Percentiles rank a stretch among this genome's conserved stretches.
Conservation (phyloP, 1,140 invertebrate species). For the Tyrophagus putrescentiae region DNA sequence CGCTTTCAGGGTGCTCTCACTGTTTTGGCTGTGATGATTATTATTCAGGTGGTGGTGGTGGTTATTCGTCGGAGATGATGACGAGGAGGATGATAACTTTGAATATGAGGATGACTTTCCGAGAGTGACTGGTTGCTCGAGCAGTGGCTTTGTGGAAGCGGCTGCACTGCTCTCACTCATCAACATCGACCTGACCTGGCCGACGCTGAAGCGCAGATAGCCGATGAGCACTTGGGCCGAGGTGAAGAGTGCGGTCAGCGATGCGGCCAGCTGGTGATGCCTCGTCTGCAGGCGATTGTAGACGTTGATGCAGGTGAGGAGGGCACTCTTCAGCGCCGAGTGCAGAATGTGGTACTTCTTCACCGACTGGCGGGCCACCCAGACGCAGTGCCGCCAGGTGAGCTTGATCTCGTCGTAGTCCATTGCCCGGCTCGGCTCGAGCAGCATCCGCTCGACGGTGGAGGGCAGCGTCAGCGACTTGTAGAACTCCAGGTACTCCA, state of each 20-base stretch:
- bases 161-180: background rate
- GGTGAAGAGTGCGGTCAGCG: background rate
- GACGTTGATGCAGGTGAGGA: background rate
- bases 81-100: background rate
- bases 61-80: background rate
- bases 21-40: background rate
- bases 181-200: background rate
- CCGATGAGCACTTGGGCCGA: background rate
- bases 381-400: conserved; percentile 27
- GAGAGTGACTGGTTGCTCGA: background rate
- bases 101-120: background rate
- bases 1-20: background rate
- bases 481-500: conserved; percentile 30
- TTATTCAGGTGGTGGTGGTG: background rate
- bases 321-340: conserved; percentile 21
- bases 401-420: conserved; percentile 9
- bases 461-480: conserved; percentile 60
- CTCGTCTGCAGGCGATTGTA: conserved; percentile 4
- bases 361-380: conserved; percentile 27
- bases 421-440: background rate
- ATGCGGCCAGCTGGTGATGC: background rate
- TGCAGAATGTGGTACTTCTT: background rate
- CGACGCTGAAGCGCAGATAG: too few relatives aligned
- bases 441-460: conserved; percentile 36
- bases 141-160: background rate